Evolutionary conservation across 2,113 vertebrate genomes (phyloP).

Genomic region (Cinclus mexicanus): DNA sequence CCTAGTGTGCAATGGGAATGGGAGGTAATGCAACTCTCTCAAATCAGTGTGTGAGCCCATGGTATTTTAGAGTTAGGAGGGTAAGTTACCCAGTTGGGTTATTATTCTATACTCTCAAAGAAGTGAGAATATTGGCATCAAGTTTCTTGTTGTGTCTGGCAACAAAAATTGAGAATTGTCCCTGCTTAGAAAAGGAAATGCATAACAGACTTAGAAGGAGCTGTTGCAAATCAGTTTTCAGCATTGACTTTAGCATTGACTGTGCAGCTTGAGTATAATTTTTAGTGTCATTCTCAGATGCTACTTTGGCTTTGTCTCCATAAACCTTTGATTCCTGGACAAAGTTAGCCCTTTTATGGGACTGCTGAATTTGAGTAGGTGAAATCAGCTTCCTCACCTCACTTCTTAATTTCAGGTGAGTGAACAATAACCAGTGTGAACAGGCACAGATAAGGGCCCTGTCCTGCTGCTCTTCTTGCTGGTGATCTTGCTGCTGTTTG

Average conservation of each 20-base stretch:
- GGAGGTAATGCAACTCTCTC: background rate
- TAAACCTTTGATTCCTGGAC: background rate
- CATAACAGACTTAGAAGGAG: background rate
- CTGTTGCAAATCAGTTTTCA: background rate
- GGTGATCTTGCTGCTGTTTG: background rate
- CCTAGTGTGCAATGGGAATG: accelerated
- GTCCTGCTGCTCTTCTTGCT: background rate
- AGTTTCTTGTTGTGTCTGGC: background rate
- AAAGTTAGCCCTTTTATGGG: background rate
- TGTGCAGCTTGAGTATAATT: background rate
- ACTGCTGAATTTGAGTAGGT: background rate
- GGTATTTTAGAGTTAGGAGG: background rate
- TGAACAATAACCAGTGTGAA: background rate
- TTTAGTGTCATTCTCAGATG: background rate
- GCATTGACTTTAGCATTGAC: background rate
- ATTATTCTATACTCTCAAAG: background rate
- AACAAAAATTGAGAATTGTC: background rate
- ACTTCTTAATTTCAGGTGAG: background rate
- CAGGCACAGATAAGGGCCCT: background rate
- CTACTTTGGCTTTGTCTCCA: background rate
- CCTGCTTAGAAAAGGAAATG: background rate
- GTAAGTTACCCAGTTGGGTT: background rate
- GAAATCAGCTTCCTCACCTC: background rate
- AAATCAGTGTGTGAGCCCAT: background rate
- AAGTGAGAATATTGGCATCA: background rate